Base-by-base conservation (phyloP, 1,140 invertebrate species). In the Danaus melanippus region DNA sequence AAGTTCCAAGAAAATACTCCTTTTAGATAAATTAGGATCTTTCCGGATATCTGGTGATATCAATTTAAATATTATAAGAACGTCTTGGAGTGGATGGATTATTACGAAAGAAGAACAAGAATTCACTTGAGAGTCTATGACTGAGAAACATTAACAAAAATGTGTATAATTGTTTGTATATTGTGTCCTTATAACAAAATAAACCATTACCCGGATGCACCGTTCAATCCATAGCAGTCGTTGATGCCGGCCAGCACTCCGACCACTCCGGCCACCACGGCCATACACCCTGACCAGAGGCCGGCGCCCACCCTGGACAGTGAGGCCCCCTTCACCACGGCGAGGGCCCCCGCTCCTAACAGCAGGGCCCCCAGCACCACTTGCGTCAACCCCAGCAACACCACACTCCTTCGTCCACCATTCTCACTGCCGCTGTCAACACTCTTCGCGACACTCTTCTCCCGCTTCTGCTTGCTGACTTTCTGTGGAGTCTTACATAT, bases 221-320 rank as follows among this genome's bases (percentile, higher is more conserved):
- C 68, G 70, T 82, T 62, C 49, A 89, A 64, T 59, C 83, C 84
- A 68, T 90, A 91, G 67, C 89, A 89, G 61, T 88, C 87, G 56
- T 88, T 89, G 44, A 90, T 88, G 32, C 89, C 88, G 42, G 90
- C 89, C 7, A 90, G 65, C 12, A 90, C 78, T 0, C 90, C 90
- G 4, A 89, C 79, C 1, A 89, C 85, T 4, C 90, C 90, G 5
- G 88, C 86, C 8, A 86, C 79, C 17, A 90, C 87, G 10, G 90
- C 89, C 40, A 90, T 73, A 52, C 89, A 88, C 9, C 90, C 90
- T 46, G 89, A 88, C 90, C 90, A 91, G 53, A 91, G 79, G 0
- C 90, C 90, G 0, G 88, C 89, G 1, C 90, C 90, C 42, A 89
- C 89, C 61, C 88, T 66, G n/a, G 89, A 82, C 68, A 91, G 74